Conservation (phyloP, 2,113 vertebrate genomes). For the Oncorhynchus gorbuscha region DNA sequence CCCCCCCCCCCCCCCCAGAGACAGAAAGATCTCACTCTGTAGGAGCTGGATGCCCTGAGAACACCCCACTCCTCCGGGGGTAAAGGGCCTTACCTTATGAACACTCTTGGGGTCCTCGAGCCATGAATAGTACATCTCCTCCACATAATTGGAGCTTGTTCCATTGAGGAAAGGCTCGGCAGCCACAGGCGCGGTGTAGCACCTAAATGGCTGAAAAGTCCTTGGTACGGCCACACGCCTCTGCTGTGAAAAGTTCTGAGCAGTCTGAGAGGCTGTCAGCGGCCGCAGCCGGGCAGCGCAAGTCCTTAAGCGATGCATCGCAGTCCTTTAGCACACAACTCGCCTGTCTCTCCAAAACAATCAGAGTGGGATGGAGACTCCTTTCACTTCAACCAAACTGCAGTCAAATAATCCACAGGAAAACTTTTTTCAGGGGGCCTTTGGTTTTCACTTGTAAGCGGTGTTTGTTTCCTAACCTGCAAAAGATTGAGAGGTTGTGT, state of each 20-base stretch:
- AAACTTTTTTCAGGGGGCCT: neutral
- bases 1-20: no score
- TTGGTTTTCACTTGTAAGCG: neutral
- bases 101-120: slow-evolving; percentile 98
- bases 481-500: neutral
- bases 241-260: slow-evolving; percentile 78
- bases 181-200: slow-evolving; percentile 89
- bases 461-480: neutral
- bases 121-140: slow-evolving; percentile 99
- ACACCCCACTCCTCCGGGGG: neutral
- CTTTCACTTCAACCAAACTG: slow-evolving; percentile 11
- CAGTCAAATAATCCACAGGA: slow-evolving; percentile 5
- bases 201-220: slow-evolving; percentile 90
- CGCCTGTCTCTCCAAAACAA: slow-evolving; percentile 21
- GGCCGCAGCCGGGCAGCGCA: slow-evolving; percentile 93
- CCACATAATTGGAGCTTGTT: slow-evolving; percentile 98
- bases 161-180: slow-evolving; percentile 96
- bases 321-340: slow-evolving; percentile 67
- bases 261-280: slow-evolving; percentile 86
- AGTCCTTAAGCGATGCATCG: slow-evolving; percentile 99
- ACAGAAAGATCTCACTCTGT: neutral
- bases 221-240: slow-evolving; percentile 75
- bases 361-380: neutral
- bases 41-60: neutral
- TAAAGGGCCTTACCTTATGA: slow-evolving; percentile 88